Percentiles rank a stretch among this genome's conserved stretches.
These are phyloP conservation scores for Lampropteryx suffumata DNA, from an alignment of 2,888 invertebrate genomes.

Conservation along the genomic window DNA sequence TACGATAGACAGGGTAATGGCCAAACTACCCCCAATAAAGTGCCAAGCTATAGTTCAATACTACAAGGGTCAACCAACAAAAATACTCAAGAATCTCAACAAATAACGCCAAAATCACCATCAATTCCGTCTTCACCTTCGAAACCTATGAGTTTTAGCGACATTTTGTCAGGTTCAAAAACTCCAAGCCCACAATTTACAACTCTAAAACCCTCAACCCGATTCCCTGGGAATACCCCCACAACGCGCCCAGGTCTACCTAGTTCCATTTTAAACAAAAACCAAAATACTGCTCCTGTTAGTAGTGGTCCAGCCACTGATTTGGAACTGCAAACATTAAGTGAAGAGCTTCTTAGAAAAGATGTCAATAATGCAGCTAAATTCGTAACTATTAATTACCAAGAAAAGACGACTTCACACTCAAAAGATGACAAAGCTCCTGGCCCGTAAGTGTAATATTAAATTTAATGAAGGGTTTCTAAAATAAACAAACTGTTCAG, in stretches of 20 bases:
- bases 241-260: constrained; percentile 55
- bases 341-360: constrained; percentile 87
- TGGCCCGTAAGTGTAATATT: constrained; percentile 84
- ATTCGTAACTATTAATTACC: constrained; percentile 87
- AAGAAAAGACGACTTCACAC: constrained; percentile 88
- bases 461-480: not conserved
- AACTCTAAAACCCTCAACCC: constrained; percentile 44
- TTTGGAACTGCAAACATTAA: constrained; percentile 85
- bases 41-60: constrained; percentile 70
- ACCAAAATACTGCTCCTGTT: constrained; percentile 46
- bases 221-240: constrained; percentile 34
- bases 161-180: constrained; percentile 56
- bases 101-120: constrained; percentile 35
- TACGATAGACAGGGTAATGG: constrained; percentile 55
- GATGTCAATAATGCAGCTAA: constrained; percentile 89
- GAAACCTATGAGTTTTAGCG: constrained; percentile 64
- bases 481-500: no score
- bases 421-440: constrained; percentile 88
- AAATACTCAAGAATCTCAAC: constrained; percentile 36
- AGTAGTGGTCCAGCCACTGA: constrained; percentile 71
- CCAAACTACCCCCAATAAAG: constrained; percentile 44
- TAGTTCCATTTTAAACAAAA: constrained; percentile 72
- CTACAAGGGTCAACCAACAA: constrained; percentile 49
- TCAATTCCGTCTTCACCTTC: constrained; percentile 32
- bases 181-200: constrained; percentile 39